Evolutionary conservation across 2,888 invertebrate species (phyloP), one percentile per base, ranked within the genome.

Genomic region (Nomada ferruginata): DNA sequence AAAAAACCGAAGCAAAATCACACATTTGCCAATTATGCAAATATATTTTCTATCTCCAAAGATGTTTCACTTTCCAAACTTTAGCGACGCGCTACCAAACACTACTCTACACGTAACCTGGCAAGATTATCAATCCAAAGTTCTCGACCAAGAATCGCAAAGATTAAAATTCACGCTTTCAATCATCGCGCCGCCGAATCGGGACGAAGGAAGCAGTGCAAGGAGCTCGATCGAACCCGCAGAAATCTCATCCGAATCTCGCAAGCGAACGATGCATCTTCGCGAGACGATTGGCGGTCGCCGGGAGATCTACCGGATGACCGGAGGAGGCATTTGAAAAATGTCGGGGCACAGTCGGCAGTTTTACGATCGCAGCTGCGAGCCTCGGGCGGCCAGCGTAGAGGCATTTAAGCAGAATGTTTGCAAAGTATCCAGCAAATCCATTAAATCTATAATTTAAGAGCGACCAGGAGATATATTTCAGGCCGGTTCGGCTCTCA

Each of bases 311-410:
- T 72, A 70, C 71, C 29, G 63, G 64, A 66, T 42, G 77, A 64
- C 76, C 47, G 77, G 36, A 71, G 65, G 60, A 79, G 75, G 73
- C 82, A 79, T 86, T 82, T 83, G 63, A 82, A 85, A 85, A 87
- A 79, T 76, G 83, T 82, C 79, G 73, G 29, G 73, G 23, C 71
- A 53, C 53, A 63, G 64, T 60, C 68, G 63, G 57, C 63, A 86
- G 68, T 81, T 87, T 87, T 86, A 87, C 83, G 83, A 86, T 86
- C 76, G 81, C 83, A 86, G 85, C 83, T 85, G 83, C 80, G 59
- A 72, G 50, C 55, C 76, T 47, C 50, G 26, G 29, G 64, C 59
- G 36, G 70, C 61, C 53, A 53, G 55, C 79, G 75, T 26, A 63
- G 52, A 63, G 69, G 26, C 52, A 79, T 85, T 85, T 79, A 57